phyloP scores from a whole-genome alignment of 1,140 invertebrate genomes.

The Danaus plexippus region DNA sequence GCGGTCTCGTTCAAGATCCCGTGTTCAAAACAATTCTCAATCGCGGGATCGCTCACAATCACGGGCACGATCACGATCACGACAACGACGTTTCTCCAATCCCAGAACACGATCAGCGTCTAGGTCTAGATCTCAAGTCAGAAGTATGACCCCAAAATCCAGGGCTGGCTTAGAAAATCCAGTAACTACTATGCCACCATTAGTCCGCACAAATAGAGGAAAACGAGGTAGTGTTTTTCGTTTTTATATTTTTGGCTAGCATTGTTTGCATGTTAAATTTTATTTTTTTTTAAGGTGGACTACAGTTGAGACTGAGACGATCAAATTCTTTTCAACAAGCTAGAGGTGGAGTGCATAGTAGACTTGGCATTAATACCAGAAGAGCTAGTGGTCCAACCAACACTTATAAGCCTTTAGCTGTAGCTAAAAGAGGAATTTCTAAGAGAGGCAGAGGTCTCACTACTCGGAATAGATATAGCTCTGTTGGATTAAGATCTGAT shows the following conservation, averaged over 20 bases:
- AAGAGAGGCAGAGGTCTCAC: slow-evolving; percentile 52
- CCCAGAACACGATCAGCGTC: slow-evolving; percentile 46
- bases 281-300: slow-evolving; percentile 33
- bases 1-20: slow-evolving; percentile 41
- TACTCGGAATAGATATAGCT: slow-evolving; percentile 52
- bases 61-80: slow-evolving; percentile 40
- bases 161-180: slow-evolving; percentile 52
- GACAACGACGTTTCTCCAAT: slow-evolving; percentile 37
- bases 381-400: slow-evolving; percentile 32
- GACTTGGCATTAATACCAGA: slow-evolving; percentile 47
- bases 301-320: slow-evolving; percentile 34
- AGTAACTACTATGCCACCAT: slow-evolving; percentile 37
- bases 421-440: slow-evolving; percentile 58
- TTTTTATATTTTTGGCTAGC: slow-evolving; percentile 6
- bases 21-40: slow-evolving; percentile 26
- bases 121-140: slow-evolving; percentile 41
- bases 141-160: slow-evolving; percentile 52
- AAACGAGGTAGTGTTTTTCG: slow-evolving; percentile 31
- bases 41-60: slow-evolving; percentile 34
- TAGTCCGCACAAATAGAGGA: slow-evolving; percentile 35
- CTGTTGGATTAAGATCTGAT: slow-evolving; percentile 59
- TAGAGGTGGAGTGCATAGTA: slow-evolving; percentile 46
- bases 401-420: slow-evolving; percentile 43
- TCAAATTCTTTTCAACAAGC: slow-evolving; percentile 38
- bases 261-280: slow-evolving; percentile 11